Conservation (phyloP, 2,797 vertebrate genomes). For the Pachyuromys duprasi region DNA sequence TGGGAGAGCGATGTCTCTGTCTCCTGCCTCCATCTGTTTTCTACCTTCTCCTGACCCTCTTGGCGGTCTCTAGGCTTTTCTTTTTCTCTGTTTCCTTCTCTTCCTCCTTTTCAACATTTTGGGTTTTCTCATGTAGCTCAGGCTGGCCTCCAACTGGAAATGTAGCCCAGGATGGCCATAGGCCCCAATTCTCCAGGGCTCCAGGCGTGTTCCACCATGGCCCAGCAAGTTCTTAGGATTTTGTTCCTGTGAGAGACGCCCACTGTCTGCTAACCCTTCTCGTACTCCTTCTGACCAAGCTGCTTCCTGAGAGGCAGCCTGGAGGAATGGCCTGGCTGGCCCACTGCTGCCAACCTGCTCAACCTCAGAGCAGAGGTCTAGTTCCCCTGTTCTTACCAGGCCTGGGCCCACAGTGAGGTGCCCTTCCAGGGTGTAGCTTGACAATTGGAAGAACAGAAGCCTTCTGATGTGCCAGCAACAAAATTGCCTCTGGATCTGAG, state of each 20-base stretch:
- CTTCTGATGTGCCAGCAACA: not conserved
- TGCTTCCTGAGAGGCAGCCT: not conserved
- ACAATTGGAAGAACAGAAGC: constrained; percentile 4
- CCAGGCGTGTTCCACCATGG: too few species aligned
- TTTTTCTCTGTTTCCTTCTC: not conserved
- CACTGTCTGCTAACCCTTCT: not conserved
- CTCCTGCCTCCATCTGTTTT: not conserved
- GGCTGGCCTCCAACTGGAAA: not conserved
- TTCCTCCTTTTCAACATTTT: not conserved
- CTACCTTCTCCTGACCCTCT: not conserved
- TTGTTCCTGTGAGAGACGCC: not conserved
- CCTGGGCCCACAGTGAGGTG: not conserved
- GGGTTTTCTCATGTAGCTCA: not conserved
- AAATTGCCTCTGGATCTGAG: not conserved
- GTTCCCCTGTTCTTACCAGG: not conserved
- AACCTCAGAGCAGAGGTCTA: not conserved
- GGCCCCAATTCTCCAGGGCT: not conserved
- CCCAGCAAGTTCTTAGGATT: not conserved
- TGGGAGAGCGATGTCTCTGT: not conserved
- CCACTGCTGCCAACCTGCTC: not conserved
- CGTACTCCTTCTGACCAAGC: not conserved
- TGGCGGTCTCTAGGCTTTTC: not conserved
- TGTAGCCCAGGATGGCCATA: not conserved
- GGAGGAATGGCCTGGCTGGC: not conserved
- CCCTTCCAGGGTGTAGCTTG: not conserved